Conservation (phyloP, 2,888 invertebrate genomes). For the Eristalinus aeneus region DNA sequence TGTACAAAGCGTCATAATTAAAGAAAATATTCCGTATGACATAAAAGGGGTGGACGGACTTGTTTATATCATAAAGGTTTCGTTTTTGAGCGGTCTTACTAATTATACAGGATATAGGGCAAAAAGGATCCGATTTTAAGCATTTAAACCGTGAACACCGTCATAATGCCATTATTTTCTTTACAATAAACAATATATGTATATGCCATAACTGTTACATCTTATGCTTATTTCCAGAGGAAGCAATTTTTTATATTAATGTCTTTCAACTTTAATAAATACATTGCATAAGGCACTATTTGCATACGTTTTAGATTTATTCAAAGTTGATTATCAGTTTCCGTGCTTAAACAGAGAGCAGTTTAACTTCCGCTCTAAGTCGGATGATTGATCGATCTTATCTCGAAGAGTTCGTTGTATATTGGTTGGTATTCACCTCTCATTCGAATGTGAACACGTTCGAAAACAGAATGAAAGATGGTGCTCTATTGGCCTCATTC, state of each 20-base stretch:
- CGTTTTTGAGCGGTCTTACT: too few species aligned
- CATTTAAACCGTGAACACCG: too few species aligned
- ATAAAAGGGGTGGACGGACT: too few species aligned
- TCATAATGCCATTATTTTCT: too few species aligned
- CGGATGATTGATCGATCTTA: neutral
- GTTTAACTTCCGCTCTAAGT: neutral
- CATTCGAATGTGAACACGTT: constrained; percentile 1
- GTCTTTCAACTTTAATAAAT: neutral
- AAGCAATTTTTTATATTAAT: neutral
- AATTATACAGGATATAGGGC: too few species aligned
- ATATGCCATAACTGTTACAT: too few species aligned
- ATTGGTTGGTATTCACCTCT: neutral
- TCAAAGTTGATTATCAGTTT: neutral
- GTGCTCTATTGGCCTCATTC: constrained; percentile 2
- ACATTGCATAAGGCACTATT: neutral
- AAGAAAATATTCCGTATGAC: too few species aligned
- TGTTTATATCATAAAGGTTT: too few species aligned
- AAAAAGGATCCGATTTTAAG: too few species aligned
- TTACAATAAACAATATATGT: too few species aligned
- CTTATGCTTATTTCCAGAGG: neutral
- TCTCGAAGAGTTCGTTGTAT: neutral
- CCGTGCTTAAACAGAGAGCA: neutral
- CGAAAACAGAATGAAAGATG: neutral
- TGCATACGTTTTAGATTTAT: neutral
- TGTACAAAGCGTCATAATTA: too few species aligned